Base-by-base conservation (phyloP, 2,888 invertebrate species). In the Scaeva pyrastri region DNA sequence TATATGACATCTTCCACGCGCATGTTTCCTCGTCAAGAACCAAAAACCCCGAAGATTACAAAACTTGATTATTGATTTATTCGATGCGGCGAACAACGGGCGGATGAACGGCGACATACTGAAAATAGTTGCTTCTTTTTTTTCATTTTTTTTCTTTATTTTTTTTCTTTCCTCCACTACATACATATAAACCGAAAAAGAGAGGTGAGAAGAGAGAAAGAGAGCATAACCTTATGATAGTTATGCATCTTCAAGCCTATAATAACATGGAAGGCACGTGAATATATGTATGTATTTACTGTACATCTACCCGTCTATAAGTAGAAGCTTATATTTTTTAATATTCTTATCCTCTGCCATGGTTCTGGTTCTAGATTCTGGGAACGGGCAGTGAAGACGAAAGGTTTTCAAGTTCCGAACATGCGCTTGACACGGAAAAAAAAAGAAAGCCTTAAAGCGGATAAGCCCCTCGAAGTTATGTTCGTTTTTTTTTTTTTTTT, bases 31-130 rank as follows among this genome's bases (percentile, higher is more conserved):
- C 23, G 66, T 72, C 72, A n/a, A 52, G 50, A 60, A 1, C 39
- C 39, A 39, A 50, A 8, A 41, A 19, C 19, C 48, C 8, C 8
- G 45, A 43, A n/a, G 71, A 79, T 79, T 83, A 81, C 73, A 81
- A 72, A 76, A 86, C 83, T 74, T 74, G 60, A 60, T 79, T 88
- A 88, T 88, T 88, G 88, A 88, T 88, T 87, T 62, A 74, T 84
- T 84, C 78, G 86, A 88, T 88, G 88, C 88, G 88, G 86, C 88
- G 88, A 88, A 87, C 78, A 84, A 74, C 79, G 76, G 82, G 78
- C 87, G 78, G 82, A 81, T 55, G 58, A 82, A 66, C 78, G 82
- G 81, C 82, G 85, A 74, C 85, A 86, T 68, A 52, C 56, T 58
- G 39, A 72, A 72, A 80, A 71, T 48, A 48, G 70, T 60, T 68